Evolutionary conservation across 2,797 vertebrate genomes (phyloP).

Genomic region (Platyrinchus mystaceus): DNA sequence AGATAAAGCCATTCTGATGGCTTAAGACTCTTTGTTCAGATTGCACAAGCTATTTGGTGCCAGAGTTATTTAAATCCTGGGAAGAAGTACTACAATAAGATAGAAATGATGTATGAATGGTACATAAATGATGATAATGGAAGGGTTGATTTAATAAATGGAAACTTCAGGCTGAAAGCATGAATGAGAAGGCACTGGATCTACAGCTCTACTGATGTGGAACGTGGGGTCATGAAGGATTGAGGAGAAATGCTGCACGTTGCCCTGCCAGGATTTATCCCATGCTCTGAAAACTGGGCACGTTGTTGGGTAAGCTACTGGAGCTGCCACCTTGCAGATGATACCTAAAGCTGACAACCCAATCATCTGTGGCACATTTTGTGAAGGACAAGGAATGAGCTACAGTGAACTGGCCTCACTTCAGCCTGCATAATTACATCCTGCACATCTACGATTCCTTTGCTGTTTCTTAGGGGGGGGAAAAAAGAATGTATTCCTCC

Average conservation of each 20-base stretch:
- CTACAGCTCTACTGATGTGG: background rate
- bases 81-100: constrained; percentile 30
- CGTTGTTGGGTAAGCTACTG: background rate
- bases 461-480: background rate
- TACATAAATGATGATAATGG: constrained; percentile 10
- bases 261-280: background rate
- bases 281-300: background rate
- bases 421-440: constrained; percentile 22
- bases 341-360: background rate
- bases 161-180: background rate
- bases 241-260: background rate
- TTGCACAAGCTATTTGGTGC: background rate
- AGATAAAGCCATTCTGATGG: constrained; percentile 15
- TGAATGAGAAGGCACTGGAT: background rate
- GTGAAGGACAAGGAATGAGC: constrained; percentile 29
- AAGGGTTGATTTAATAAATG: constrained; percentile 28
- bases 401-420: constrained; percentile 39
- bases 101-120: constrained; percentile 20
- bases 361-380: constrained; percentile 3
- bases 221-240: background rate
- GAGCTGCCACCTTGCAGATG: background rate
- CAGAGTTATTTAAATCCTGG: constrained; percentile 24
- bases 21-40: constrained; percentile 12
- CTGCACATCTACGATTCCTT: background rate
- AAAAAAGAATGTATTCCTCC: background rate